Percentiles rank a stretch among this genome's conserved stretches.
Evolutionary conservation across 2,888 invertebrate genomes (phyloP).

Genomic region (Lymantria monacha): DNA sequence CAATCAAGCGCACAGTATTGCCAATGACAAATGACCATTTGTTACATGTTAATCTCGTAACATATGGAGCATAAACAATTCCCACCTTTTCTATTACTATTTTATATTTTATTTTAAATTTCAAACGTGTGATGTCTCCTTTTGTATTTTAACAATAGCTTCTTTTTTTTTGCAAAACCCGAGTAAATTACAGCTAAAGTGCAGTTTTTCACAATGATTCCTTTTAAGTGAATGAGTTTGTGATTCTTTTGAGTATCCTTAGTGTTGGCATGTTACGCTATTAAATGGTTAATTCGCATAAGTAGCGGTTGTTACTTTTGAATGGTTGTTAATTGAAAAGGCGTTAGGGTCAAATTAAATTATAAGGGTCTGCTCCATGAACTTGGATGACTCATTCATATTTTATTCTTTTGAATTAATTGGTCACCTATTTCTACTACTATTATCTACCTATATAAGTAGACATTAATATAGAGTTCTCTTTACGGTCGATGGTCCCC

Average conservation of each 20-base stretch:
- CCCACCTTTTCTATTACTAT: slow-evolving; percentile 61
- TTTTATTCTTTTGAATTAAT: not conserved
- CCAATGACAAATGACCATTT: slow-evolving; percentile 76
- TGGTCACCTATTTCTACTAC: not conserved
- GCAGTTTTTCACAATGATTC: slow-evolving; percentile 53
- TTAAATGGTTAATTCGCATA: slow-evolving; percentile 68
- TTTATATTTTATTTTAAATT: slow-evolving; percentile 55
- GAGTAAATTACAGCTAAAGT: slow-evolving; percentile 64
- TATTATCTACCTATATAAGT: not conserved
- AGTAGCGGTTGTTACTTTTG: slow-evolving; percentile 48
- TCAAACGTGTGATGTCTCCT: slow-evolving; percentile 68
- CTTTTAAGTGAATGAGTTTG: slow-evolving; percentile 52
- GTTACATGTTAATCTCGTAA: slow-evolving; percentile 74
- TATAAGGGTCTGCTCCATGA: slow-evolving; percentile 24
- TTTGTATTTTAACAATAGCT: slow-evolving; percentile 71
- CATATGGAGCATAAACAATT: slow-evolving; percentile 73
- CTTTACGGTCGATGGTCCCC: no score
- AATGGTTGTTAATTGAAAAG: slow-evolving; percentile 51
- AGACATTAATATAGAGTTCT: no score
- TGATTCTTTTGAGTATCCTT: slow-evolving; percentile 57
- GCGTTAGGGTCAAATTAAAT: slow-evolving; percentile 36
- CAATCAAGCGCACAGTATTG: slow-evolving; percentile 66
- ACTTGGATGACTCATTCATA: slow-evolving; percentile 6
- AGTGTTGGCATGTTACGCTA: slow-evolving; percentile 61
- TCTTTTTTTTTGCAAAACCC: slow-evolving; percentile 70